Base-by-base conservation (phyloP, 2,888 invertebrate species). In the Stomorhina lunata region DNA sequence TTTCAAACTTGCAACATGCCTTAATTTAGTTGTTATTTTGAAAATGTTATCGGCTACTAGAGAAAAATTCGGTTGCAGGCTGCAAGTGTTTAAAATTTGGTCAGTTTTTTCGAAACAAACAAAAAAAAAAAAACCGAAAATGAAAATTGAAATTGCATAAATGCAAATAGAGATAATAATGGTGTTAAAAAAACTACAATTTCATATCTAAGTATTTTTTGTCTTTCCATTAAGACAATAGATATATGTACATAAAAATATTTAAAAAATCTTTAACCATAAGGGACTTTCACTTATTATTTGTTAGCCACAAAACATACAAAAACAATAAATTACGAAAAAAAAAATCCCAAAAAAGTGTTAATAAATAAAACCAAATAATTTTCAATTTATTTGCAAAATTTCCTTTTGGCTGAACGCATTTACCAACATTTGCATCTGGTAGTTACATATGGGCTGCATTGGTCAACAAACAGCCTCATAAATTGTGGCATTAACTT, bases 201-300 rank as follows among this genome's bases (percentile, higher is more conserved):
- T 15, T 17, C 40, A 50, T 63, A 53, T 53, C 17, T 43, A 4
- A n/a, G n/a, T n/a, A n/a, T n/a, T n/a, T n/a, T n/a, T n/a, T n/a
- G n/a, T 17, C 27, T n/a, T 57, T 71, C n/a, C 32, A 57, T 32
- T 72, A 15, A 63, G 65, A 37, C 43, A 66, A 29, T 43, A 17
- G 20, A 27, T 66, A 40, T 40, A 37, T n/a, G n/a, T n/a, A n/a
- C n/a, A n/a, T n/a, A n/a, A n/a, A n/a, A n/a, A n/a, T 34, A 66
- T 50, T 78, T 68, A 48, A 53, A 17, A 32, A 22, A 71, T 82
- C 78, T 71, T 82, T 82, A 71, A 37, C 40, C 59, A 69, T 53
- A 76, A 82, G 79, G 82, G 82, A 82, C 82, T 82, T 82, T 82
- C 82, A 82, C 82, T 79, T 79, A 79, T 82, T 76, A 72, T 71